A percentile compares a stretch with the other conserved stretches of the same genome.
Conservation (phyloP, 2,797 vertebrate genomes). For the Sternarchorhynchus goeldii region DNA sequence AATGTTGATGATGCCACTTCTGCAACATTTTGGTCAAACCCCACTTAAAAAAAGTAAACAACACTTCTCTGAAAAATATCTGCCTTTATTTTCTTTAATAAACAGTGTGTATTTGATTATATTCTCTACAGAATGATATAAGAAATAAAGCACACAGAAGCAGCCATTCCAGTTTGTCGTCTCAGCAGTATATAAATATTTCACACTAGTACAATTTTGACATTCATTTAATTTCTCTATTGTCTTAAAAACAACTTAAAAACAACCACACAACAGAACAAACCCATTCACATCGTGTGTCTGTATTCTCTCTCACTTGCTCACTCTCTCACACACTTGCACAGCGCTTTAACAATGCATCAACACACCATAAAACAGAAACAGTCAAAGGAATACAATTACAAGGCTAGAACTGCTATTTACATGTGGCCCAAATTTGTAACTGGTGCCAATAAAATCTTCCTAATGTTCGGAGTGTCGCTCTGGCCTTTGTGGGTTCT, state of each 20-base stretch:
- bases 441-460: constrained; percentile 23
- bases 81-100: constrained; percentile 77
- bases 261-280: constrained; percentile 42
- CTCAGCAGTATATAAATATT: constrained; percentile 79
- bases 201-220: constrained; percentile 70
- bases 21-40: background rate
- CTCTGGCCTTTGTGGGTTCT: constrained; percentile 1
- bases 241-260: constrained; percentile 55
- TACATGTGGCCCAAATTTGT: constrained; percentile 65
- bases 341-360: constrained; percentile 62
- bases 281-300: constrained; percentile 31
- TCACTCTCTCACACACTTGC: constrained; percentile 51
- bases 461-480: background rate
- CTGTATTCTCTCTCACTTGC: constrained; percentile 8
- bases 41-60: constrained; percentile 16
- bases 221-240: constrained; percentile 66
- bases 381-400: constrained; percentile 55
- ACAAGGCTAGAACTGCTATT: constrained; percentile 67
- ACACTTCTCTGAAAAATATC: constrained; percentile 73
- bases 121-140: constrained; percentile 62
- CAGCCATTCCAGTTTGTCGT: constrained; percentile 64
- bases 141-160: constrained; percentile 54
- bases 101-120: constrained; percentile 72
- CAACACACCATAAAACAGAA: constrained; percentile 55
- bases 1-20: too few species aligned